Evolutionary conservation across 2,888 invertebrate genomes (phyloP).

Genomic region (Cyaniris semiargus): DNA sequence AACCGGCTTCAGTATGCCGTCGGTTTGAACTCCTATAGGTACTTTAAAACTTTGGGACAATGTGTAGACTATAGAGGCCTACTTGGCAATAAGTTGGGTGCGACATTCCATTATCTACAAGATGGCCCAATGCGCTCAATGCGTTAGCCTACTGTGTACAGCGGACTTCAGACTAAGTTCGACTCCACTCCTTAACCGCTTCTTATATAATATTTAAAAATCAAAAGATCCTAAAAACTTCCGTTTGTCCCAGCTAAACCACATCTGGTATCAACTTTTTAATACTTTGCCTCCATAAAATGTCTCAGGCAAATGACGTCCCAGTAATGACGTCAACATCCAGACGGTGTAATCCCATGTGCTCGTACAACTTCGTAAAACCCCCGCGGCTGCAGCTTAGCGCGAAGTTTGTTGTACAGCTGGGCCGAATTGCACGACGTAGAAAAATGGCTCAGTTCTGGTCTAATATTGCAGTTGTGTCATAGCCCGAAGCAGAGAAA

Average conservation of each 20-base stretch:
- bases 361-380: neutral
- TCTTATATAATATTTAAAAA: no score
- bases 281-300: neutral
- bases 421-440: conserved; percentile 4
- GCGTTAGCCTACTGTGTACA: no score
- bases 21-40: no score
- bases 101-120: no score
- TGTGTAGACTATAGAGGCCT: no score
- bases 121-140: no score
- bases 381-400: conserved; percentile 10
- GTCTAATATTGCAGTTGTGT: neutral
- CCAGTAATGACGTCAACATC: neutral
- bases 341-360: conserved; percentile 7
- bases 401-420: neutral
- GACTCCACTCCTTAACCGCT: no score
- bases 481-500: neutral
- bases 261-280: neutral
- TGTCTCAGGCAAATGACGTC: neutral
- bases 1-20: no score
- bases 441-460: neutral
- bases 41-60: no score
- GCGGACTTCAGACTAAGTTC: no score
- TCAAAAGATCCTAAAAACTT: no score
- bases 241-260: neutral
- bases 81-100: no score